These are phyloP conservation scores for Julus scandinavius DNA, from an alignment of 2,888 invertebrate genomes.

Conservation along the genomic window DNA sequence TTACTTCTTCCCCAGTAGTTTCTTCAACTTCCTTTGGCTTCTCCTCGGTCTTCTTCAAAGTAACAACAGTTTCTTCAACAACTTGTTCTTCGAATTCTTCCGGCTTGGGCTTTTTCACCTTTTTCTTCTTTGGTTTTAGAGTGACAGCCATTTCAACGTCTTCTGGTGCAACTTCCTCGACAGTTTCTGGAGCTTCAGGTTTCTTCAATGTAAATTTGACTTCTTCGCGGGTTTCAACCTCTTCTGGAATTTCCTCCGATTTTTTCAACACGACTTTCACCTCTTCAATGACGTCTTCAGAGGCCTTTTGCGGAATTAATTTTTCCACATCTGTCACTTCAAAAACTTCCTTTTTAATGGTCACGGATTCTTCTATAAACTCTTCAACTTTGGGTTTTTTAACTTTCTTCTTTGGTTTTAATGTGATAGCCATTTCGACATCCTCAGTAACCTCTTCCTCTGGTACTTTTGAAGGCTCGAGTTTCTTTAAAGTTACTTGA, in stretches of 20 bases:
- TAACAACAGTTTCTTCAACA: background rate
- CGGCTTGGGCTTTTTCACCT: background rate
- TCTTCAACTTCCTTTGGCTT: background rate
- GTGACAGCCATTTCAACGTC: conserved; percentile 12
- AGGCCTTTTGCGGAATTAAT: conserved; percentile 65
- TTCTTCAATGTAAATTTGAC: conserved; percentile 30
- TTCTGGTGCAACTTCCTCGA: background rate
- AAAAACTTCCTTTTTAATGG: conserved; percentile 43
- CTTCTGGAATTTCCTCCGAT: background rate
- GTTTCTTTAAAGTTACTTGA: conserved; percentile 19
- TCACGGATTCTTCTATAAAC: conserved; percentile 44
- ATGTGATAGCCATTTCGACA: conserved; percentile 17
- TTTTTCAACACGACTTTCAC: background rate
- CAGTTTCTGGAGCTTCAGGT: background rate
- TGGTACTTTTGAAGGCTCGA: background rate
- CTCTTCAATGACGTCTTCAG: conserved; percentile 63
- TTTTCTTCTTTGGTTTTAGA: conserved; percentile 36
- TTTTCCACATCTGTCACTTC: conserved; percentile 63
- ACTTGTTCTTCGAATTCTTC: conserved; percentile 3
- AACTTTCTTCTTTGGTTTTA: conserved; percentile 38
- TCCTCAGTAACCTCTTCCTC: conserved; percentile 23
- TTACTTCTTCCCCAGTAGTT: background rate
- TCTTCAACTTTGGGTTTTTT: conserved; percentile 49
- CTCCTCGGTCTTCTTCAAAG: too few species aligned
- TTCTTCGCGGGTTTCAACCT: conserved; percentile 55